A percentile compares a stretch with the other conserved stretches of the same genome.
These are phyloP conservation scores for Dicerorhinus sumatrensis DNA, from an alignment of 2,113 vertebrate genomes.

Conservation along the genomic window DNA sequence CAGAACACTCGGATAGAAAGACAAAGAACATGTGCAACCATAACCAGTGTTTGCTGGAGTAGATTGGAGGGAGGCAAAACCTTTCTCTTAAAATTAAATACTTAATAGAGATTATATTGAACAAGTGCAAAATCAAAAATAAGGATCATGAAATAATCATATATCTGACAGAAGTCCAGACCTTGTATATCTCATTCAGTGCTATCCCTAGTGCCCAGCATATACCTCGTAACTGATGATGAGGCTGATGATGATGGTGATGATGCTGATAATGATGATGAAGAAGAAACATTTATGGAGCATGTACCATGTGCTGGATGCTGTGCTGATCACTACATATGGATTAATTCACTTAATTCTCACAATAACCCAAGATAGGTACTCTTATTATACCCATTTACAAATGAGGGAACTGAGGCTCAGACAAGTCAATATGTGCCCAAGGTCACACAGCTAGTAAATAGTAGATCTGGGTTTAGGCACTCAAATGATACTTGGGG, in stretches of 20 bases:
- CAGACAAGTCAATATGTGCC: neutral
- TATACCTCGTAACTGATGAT: neutral
- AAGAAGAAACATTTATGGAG: neutral
- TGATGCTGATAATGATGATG: too few species aligned
- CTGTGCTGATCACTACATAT: neutral
- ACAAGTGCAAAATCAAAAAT: neutral
- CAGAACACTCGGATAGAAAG: neutral
- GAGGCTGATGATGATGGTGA: neutral
- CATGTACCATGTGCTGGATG: neutral
- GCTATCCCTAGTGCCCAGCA: neutral
- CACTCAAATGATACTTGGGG: neutral
- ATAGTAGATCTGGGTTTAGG: neutral
- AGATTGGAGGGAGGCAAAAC: neutral
- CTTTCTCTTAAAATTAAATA: constrained; percentile 6
- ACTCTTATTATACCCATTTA: neutral
- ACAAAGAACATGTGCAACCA: neutral
- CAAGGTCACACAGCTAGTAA: neutral
- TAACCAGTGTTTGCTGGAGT: neutral
- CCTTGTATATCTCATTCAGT: neutral
- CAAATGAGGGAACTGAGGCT: neutral
- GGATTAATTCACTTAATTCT: neutral
- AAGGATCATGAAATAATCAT: neutral
- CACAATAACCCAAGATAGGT: neutral
- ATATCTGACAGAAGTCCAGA: neutral
- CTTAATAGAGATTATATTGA: neutral